Percentiles rank a stretch among this genome's conserved stretches.
phyloP scores from a whole-genome alignment of 1,140 invertebrate species.

The Macrostomum lignano region DNA sequence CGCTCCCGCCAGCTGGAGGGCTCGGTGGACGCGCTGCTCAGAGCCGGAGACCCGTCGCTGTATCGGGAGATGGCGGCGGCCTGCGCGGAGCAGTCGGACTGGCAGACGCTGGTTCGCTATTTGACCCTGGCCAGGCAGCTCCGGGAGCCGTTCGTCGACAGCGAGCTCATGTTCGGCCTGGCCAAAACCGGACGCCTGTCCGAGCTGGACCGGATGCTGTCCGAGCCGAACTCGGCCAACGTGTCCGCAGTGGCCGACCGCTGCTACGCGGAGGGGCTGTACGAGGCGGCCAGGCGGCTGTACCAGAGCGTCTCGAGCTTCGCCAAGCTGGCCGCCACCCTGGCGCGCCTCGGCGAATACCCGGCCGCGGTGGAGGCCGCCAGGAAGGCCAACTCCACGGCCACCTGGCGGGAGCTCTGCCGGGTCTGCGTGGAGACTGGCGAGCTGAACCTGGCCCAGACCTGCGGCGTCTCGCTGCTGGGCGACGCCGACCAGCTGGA shows the following conservation, averaged over 20 bases:
- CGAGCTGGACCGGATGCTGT: conserved; percentile 91
- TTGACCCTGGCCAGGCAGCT: too few species aligned
- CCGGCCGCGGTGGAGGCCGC: conserved; percentile 94
- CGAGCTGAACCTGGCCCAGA: conserved; percentile 88
- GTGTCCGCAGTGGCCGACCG: conserved; percentile 94
- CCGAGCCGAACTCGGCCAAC: conserved; percentile 89
- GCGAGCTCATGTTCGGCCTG: conserved; percentile 88
- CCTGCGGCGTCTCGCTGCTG: conserved; percentile 96
- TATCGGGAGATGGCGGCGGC: conserved; percentile 89
- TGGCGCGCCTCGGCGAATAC: conserved; percentile 89
- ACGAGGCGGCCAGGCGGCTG: conserved; percentile 77
- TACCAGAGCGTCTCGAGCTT: conserved; percentile 99
- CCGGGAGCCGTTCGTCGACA: conserved; percentile 88
- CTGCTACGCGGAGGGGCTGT: conserved; percentile 92
- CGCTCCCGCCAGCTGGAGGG: conserved; percentile 42
- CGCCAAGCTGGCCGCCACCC: conserved; percentile 72
- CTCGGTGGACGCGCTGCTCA: conserved; percentile 73
- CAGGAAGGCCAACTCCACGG: conserved; percentile 82
- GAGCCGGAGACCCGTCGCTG: conserved; percentile 85
- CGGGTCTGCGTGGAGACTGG: conserved; percentile 95
- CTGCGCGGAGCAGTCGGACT: conserved; percentile 27
- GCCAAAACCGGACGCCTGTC: conserved; percentile 80
- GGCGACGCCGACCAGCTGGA: conserved; percentile 97
- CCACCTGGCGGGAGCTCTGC: conserved; percentile 93
- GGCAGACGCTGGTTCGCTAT: conserved; percentile 2